Percentiles rank a stretch among this genome's conserved stretches.
Conservation (phyloP, 2,113 vertebrate genomes). For the Felis catus region F.catus_Fca126_mat1.0 CM031417.1:118616501-118617000, state of each 20-base stretch:
- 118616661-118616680: neutral
- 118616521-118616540: neutral
- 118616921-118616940: too few species aligned
- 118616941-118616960: too few species aligned
- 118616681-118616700: neutral
- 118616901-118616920: too few species aligned
- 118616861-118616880: too few species aligned
- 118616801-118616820: too few species aligned
- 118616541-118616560: neutral
- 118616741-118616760: neutral
- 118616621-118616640: neutral
- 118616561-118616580: neutral
- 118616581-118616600: neutral
- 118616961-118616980: too few species aligned
- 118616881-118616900: too few species aligned
- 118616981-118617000: too few species aligned
- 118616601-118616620: neutral
- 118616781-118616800: too few species aligned
- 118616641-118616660: neutral
- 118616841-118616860: too few species aligned
- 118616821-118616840: too few species aligned
- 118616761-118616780: neutral
- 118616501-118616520: too few species aligned
- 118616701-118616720: neutral
- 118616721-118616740: neutral